Evolutionary conservation across 2,888 invertebrate species (phyloP).

Genomic region (Lasioglossum malachurum): DNA sequence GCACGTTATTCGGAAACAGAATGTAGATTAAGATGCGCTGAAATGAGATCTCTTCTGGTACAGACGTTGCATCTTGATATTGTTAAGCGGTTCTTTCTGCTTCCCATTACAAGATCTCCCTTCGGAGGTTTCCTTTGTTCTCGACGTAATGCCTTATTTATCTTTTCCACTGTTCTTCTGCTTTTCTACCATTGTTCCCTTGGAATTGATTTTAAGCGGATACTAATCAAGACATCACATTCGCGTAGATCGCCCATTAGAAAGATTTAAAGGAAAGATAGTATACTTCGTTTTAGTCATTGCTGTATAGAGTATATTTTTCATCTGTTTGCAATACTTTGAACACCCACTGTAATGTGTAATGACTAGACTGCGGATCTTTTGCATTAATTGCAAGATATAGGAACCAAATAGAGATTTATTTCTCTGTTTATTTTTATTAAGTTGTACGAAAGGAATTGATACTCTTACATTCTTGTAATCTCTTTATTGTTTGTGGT

Average conservation of each 20-base stretch:
- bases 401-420: too few relatives aligned
- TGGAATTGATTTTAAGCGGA: not conserved
- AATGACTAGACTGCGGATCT: too few relatives aligned
- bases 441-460: too few relatives aligned
- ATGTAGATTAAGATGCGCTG: slow-evolving; percentile 35
- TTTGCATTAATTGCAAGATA: too few relatives aligned
- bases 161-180: not conserved
- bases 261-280: not conserved
- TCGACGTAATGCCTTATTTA: not conserved
- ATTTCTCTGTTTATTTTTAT: too few relatives aligned
- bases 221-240: not conserved
- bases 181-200: not conserved
- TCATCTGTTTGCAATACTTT: too few relatives aligned
- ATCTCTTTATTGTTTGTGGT: too few relatives aligned
- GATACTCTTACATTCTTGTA: too few relatives aligned
- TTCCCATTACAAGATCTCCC: not conserved
- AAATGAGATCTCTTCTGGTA: slow-evolving; percentile 20
- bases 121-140: not conserved
- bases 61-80: slow-evolving; percentile 58
- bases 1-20: slow-evolving; percentile 9
- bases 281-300: too few relatives aligned
- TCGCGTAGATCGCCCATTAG: not conserved
- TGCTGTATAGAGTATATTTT: too few relatives aligned
- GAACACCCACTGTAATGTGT: too few relatives aligned
- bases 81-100: slow-evolving; percentile 44